phyloP scores from a whole-genome alignment of 2,888 invertebrate species.

The Rhagonycha fulva region DNA sequence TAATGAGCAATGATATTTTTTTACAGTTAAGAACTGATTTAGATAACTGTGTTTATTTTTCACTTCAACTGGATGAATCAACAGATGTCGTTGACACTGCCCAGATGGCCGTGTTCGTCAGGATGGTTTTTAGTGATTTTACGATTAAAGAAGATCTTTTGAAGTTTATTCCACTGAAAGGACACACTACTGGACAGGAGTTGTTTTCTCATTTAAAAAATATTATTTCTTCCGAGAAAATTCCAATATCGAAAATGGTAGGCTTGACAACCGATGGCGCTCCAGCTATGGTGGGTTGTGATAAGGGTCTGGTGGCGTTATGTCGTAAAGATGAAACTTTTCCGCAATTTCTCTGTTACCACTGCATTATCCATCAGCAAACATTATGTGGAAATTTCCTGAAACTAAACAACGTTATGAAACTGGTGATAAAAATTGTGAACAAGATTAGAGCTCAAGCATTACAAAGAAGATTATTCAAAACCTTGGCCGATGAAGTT shows the following conservation, averaged over 20 bases:
- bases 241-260: conserved; percentile 6
- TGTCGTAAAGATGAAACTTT: not conserved
- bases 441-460: conserved; percentile 39
- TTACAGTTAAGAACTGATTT: conserved; percentile 15
- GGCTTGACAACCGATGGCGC: conserved; percentile 10
- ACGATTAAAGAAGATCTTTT: conserved; percentile 31
- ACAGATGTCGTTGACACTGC: conserved; percentile 19
- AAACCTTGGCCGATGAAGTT: conserved; percentile 34
- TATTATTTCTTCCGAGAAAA: not conserved
- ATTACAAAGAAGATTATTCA: conserved; percentile 38
- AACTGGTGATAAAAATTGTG: conserved; percentile 31
- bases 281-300: conserved; percentile 14
- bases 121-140: conserved; percentile 32
- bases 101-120: conserved; percentile 31
- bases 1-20: conserved; percentile 13
- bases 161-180: conserved; percentile 30
- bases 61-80: conserved; percentile 27
- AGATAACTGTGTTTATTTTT: conserved; percentile 26
- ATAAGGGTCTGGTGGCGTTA: conserved; percentile 7
- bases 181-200: conserved; percentile 17
- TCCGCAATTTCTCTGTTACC: conserved; percentile 2
- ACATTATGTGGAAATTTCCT: conserved; percentile 4
- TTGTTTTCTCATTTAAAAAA: conserved; percentile 7
- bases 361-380: conserved; percentile 17
- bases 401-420: conserved; percentile 9